Evolutionary conservation across 2,888 invertebrate genomes (phyloP).

Genomic region (Pteria penguin): DNA sequence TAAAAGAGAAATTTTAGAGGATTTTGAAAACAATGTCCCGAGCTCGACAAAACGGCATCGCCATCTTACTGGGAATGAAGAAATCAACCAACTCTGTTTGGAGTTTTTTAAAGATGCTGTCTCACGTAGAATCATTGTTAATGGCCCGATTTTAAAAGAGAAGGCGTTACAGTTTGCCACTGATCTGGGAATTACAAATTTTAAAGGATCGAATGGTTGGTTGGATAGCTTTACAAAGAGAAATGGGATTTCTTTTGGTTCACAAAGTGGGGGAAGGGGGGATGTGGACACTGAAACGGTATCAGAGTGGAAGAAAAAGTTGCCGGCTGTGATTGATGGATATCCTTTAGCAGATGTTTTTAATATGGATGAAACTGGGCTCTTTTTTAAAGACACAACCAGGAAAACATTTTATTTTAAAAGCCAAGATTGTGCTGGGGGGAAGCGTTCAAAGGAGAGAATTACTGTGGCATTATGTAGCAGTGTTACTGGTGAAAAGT

Average conservation of each 20-base stretch:
- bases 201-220: conserved; percentile 48
- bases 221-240: conserved; percentile 39
- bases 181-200: conserved; percentile 18
- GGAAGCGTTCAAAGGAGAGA: conserved; percentile 4
- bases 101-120: conserved; percentile 42
- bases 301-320: conserved; percentile 27
- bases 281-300: conserved; percentile 28
- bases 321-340: conserved; percentile 13
- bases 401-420: conserved; percentile 1
- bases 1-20: conserved; percentile 39
- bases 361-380: conserved; percentile 36
- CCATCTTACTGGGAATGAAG: conserved; percentile 31
- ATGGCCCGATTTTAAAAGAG: conserved; percentile 33
- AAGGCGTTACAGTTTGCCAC: conserved; percentile 32
- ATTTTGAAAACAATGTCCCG: conserved; percentile 38
- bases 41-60: conserved; percentile 29
- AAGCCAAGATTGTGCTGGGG: conserved; percentile 16
- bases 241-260: conserved; percentile 38
- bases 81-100: conserved; percentile 36
- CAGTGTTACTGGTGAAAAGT: conserved; percentile 1
- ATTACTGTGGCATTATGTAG: conserved; percentile 6
- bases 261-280: conserved; percentile 35
- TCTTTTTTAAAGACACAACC: conserved; percentile 6
- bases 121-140: conserved; percentile 24
- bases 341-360: conserved; percentile 23